Percentiles rank a stretch among this genome's conserved stretches.
Evolutionary conservation across 1,140 invertebrate genomes (phyloP).

Genomic region (Bombyx mandarina): DNA sequence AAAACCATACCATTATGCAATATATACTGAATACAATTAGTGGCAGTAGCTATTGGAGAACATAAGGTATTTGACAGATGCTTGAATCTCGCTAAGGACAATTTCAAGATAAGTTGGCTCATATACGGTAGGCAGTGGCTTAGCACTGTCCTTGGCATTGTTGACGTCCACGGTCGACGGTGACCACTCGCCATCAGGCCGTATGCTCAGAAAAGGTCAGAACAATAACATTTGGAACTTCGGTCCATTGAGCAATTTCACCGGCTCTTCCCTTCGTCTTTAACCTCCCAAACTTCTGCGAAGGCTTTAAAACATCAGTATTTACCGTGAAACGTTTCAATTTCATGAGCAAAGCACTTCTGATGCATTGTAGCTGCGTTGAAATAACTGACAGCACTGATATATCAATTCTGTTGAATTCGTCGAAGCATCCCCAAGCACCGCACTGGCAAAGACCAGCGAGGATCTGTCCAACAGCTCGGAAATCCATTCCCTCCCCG

Average conservation of each 20-base stretch:
- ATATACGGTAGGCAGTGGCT: not conserved
- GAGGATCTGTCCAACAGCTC: constrained; percentile 88
- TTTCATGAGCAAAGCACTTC: constrained; percentile 84
- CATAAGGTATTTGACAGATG: too few species aligned
- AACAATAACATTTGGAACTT: too few species aligned
- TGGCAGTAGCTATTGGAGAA: not conserved
- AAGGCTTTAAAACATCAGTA: not conserved
- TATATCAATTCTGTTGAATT: constrained; percentile 92
- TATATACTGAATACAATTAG: not conserved
- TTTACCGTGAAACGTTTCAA: constrained; percentile 80
- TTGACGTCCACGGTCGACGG: too few species aligned
- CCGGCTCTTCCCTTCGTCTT: too few species aligned
- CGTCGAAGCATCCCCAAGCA: constrained; percentile 92
- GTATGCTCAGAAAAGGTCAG: too few species aligned
- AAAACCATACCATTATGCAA: too few species aligned
- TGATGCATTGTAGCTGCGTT: constrained; percentile 89
- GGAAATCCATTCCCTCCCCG: constrained; percentile 92
- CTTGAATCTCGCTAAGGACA: too few species aligned
- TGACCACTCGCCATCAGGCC: too few species aligned
- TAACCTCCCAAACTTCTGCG: too few species aligned
- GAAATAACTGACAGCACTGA: constrained; percentile 93
- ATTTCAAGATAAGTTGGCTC: not conserved
- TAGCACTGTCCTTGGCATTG: too few species aligned
- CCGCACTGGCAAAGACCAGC: constrained; percentile 86
- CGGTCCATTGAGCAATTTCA: too few species aligned